Conservation (phyloP, 2,888 invertebrate genomes). For the Empis stercorea region DNA sequence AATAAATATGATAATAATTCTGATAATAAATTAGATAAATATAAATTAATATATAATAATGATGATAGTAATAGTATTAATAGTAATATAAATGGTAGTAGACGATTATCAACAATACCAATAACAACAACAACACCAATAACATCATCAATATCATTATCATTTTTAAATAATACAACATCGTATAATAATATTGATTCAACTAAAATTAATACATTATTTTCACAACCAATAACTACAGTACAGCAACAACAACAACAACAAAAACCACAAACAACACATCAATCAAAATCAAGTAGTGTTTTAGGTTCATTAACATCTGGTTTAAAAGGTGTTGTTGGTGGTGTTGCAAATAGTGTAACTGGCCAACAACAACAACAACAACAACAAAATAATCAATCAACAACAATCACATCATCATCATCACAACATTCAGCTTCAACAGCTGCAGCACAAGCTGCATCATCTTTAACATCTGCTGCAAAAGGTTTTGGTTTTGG, state of each 20-base stretch:
- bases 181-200: too few relatives aligned
- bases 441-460: conserved; percentile 16
- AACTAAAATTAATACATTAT: not conserved
- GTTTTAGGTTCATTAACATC: conserved; percentile 18
- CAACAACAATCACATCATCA: not conserved
- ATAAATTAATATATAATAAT: not conserved
- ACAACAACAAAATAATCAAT: not conserved
- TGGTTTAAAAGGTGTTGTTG: conserved; percentile 27
- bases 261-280: not conserved
- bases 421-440: not conserved
- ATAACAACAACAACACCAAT: not conserved
- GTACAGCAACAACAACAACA: conserved; percentile 9
- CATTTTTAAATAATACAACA: conserved; percentile 4
- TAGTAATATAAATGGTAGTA: not conserved
- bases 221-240: not conserved
- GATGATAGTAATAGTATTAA: not conserved
- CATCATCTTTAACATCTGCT: conserved; percentile 9
- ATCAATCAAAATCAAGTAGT: not conserved
- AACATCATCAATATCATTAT: not conserved
- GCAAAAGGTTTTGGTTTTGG: conserved; percentile 24
- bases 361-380: not conserved
- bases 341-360: conserved; percentile 19
- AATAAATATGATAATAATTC: not conserved
- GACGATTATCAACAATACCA: not conserved
- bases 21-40: too few relatives aligned